Base-by-base conservation (phyloP, 2,113 vertebrate species). In the Laticauda laticaudata region DNA sequence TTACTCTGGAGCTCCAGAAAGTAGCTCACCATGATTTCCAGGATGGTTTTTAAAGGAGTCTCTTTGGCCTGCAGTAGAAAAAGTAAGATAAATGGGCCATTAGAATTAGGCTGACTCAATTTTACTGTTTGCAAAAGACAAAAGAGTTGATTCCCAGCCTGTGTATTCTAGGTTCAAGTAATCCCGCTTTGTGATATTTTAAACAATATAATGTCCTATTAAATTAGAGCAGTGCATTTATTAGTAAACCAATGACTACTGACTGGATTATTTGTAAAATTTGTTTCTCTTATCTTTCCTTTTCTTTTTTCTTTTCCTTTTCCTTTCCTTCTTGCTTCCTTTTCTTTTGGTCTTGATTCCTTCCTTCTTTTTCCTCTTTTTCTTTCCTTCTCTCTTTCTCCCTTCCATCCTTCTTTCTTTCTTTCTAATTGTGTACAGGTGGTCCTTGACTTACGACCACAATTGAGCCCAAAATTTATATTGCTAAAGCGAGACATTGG, bases 21-120 rank as follows among this genome's bases (percentile, higher is more conserved):
- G 64, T 99, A 98, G 95, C 97, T 98, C 8, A 99, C 98, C 87
- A 99, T 98, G 23, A 99, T 98, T 96, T 99, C 99, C 93, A 99
- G 97, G 90, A 98, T 97, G 0, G 99, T 98, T 97, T 98, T 99
- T 88, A 99, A 94, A 14, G 98, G 98, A 21, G 95, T 97, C 90
- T 97, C 97, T 59, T 96, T 98, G 91, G 96, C 96, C 98, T 98
- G 0, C 90, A 59, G 61, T 51, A 45, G 92, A 86, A 69, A 55
- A 10, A 94, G 93, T 91, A 91, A 55, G 51, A 39, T 56, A 39
- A 86, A 20, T 23, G 18, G 43, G 39, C 81, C 14, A 11, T 86
- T 45, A 75, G 14, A 34, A 34, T 75, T 75, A 34, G 64, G 14
- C 64, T 75, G n/a, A 18, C 64, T 34, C n/a, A 6, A 18, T 75